Base-by-base conservation (phyloP, 2,888 invertebrate species). In the Eilema caniola region DNA sequence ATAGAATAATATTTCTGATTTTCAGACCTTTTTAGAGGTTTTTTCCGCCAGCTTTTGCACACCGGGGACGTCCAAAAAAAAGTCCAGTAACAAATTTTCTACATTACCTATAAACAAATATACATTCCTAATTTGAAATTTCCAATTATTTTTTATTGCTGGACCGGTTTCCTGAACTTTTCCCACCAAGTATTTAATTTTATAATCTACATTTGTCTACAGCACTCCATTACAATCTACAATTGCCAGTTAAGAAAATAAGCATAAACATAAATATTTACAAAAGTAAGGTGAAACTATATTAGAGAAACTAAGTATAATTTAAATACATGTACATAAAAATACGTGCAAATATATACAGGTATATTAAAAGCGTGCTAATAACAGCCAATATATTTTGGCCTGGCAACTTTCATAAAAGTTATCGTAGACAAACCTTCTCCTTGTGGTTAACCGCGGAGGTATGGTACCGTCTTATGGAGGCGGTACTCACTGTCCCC, bases 61-160 rank as follows among this genome's bases (percentile, higher is more conserved):
- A 61, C 82, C 89, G 75, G 88, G 90, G 73, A 86, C 86, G 65
- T 94, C 98, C 92, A 99, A 94, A 95, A 99, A 99, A 94, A 99
- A 98, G 94, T 99, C 99, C 0, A 97, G 96, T 96, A 98, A 96
- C 76, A 99, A 94, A 76, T 96, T 96, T 73, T 96, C 94, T 81
- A 95, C 87, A 87, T 96, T 96, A 85, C 95, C 96, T 96, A 92
- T 75, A 93, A 93, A 93, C 90, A 93, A 93, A 91, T 78, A 86
- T 81, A 86, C 78, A 80, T 78, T 70, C 76, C 82, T 83, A 78
- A 83, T 82, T 83, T 85, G 70, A 83, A n/a, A 77, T 62, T 70
- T 61, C 73, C 70, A 71, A 61, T 72, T 66, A 70, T 74, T 75
- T 79, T 76, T 77, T 69, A 47, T 62, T 59, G 24, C 41, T 70